A percentile compares a stretch with the other conserved stretches of the same genome.
Conservation (phyloP, 2,888 invertebrate species). For the Patella pellucida region DNA sequence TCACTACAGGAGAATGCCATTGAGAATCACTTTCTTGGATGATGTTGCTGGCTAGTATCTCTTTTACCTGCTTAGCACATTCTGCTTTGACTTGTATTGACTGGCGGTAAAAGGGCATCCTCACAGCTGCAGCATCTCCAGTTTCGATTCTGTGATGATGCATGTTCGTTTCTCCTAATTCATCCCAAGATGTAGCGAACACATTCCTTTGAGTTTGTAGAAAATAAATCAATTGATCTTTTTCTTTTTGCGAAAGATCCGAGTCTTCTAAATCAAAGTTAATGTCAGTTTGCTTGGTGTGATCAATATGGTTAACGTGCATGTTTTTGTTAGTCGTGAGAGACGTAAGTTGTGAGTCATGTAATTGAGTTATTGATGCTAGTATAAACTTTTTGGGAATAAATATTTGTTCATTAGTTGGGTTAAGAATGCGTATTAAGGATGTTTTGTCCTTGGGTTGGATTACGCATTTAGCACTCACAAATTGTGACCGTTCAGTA, state of each 20-base stretch:
- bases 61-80: too few relatives aligned
- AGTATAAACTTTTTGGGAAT: constrained; percentile 11
- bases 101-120: too few relatives aligned
- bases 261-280: too few relatives aligned
- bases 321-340: constrained; percentile 26
- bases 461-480: neutral
- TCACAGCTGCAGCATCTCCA: too few relatives aligned
- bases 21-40: too few relatives aligned
- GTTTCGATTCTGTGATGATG: too few relatives aligned
- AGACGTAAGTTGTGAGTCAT: constrained; percentile 16
- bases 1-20: too few relatives aligned
- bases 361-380: too few relatives aligned
- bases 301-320: constrained; percentile 2
- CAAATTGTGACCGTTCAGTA: neutral
- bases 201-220: neutral
- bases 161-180: too few relatives aligned
- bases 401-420: constrained; percentile 24
- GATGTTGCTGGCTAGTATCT: too few relatives aligned
- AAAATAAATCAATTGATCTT: neutral
- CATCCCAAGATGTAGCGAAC: too few relatives aligned
- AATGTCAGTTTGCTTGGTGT: neutral
- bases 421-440: constrained; percentile 25
- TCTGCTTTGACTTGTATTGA: too few relatives aligned
- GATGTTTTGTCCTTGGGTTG: neutral
- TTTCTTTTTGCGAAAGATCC: neutral